A percentile compares a stretch with the other conserved stretches of the same genome.
These are phyloP conservation scores for Chloropsis cyanopogon DNA, from an alignment of 2,113 vertebrate species.

Conservation along the genomic window DNA sequence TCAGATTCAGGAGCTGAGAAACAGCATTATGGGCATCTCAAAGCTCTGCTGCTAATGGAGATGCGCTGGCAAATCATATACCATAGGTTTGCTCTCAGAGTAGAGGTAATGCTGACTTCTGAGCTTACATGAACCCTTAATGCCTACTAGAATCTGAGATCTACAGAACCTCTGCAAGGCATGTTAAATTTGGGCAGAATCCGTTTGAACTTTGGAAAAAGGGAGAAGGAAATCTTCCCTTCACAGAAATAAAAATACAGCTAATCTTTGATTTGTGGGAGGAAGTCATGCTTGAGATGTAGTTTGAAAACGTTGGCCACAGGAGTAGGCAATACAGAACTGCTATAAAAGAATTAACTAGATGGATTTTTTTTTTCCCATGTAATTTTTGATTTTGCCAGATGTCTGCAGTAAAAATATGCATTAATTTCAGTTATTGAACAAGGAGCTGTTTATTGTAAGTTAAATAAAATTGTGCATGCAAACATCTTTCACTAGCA, in stretches of 20 bases:
- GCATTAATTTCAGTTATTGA: not conserved
- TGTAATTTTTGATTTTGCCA: not conserved
- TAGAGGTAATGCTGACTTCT: not conserved
- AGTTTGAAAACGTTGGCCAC: not conserved
- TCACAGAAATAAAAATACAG: not conserved
- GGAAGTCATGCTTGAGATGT: not conserved
- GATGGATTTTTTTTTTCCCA: not conserved
- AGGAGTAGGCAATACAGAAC: not conserved
- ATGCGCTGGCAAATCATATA: not conserved
- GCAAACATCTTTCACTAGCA: not conserved
- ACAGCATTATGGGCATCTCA: not conserved
- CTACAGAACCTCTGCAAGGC: not conserved
- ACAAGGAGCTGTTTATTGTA: not conserved
- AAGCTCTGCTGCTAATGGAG: not conserved
- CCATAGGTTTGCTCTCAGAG: not conserved
- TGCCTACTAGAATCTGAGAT: not conserved
- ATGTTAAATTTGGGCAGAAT: not conserved
- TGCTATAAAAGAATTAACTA: not conserved
- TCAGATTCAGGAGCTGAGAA: not conserved
- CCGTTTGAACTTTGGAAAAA: not conserved
- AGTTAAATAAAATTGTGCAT: not conserved
- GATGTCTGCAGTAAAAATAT: not conserved
- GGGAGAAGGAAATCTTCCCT: not conserved
- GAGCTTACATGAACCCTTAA: not conserved
- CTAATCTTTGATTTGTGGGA: not conserved